Evolutionary conservation across 1,140 invertebrate species (phyloP).

Genomic region (Drosophila rufa): DNA sequence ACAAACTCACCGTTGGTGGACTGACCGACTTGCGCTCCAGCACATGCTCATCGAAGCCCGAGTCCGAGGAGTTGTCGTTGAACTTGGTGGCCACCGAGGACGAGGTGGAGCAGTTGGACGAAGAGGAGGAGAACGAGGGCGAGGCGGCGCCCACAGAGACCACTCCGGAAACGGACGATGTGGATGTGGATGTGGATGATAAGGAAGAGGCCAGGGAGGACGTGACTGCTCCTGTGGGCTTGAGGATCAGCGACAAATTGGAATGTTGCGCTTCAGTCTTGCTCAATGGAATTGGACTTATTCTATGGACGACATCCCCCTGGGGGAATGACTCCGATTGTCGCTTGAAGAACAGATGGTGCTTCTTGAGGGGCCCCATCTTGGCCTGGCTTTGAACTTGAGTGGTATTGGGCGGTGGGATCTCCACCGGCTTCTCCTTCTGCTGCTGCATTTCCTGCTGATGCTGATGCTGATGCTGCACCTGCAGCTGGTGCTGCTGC

Average conservation of each 20-base stretch:
- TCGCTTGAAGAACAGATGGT: conserved; percentile 82
- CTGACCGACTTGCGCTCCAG: conserved; percentile 80
- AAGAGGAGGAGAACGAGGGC: conserved; percentile 68
- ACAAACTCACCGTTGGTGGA: conserved; percentile 63
- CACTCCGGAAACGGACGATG: conserved; percentile 46
- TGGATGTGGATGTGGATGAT: conserved; percentile 85
- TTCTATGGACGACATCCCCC: conserved; percentile 71
- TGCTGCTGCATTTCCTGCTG: conserved; percentile 2
- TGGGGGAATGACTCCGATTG: conserved; percentile 82
- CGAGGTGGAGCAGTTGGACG: conserved; percentile 73
- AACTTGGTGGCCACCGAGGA: conserved; percentile 84
- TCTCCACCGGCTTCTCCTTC: conserved; percentile 3
- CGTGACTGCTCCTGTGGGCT: conserved; percentile 82
- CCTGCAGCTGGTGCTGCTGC: conserved; percentile 35
- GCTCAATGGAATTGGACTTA: conserved; percentile 77
- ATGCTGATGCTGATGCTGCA: conserved; percentile 10
- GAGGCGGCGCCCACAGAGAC: conserved; percentile 85
- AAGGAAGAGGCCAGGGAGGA: conserved; percentile 68
- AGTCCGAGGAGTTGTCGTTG: conserved; percentile 89
- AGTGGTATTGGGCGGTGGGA: not conserved
- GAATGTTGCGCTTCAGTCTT: conserved; percentile 77
- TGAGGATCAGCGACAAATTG: conserved; percentile 54
- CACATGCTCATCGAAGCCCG: conserved; percentile 88
- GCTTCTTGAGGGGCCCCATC: conserved; percentile 74
- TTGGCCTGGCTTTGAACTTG: conserved; percentile 54